phyloP scores from a whole-genome alignment of 2,113 vertebrate genomes.

The Illadopsis cleaveri region DNA sequence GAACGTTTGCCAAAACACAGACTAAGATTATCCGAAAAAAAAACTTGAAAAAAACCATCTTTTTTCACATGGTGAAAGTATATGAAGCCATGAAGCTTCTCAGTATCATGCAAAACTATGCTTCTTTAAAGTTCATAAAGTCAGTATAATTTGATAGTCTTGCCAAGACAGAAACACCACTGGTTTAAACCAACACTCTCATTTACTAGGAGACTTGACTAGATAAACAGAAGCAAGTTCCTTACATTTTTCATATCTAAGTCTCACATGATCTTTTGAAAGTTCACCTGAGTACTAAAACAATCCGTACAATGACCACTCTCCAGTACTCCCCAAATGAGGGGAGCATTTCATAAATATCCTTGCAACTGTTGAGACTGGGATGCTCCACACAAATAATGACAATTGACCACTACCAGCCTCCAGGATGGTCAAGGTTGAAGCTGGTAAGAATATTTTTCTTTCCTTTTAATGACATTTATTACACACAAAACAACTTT shows the following conservation, averaged over 20 bases:
- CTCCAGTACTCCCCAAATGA: background rate
- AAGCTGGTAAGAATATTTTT: background rate
- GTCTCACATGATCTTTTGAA: background rate
- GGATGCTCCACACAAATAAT: background rate
- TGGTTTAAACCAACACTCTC: background rate
- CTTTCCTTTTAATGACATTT: background rate
- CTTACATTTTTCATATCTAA: background rate
- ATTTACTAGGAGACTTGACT: background rate
- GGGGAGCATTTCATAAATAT: background rate
- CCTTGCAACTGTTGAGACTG: background rate
- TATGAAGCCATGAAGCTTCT: background rate
- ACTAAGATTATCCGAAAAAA: background rate
- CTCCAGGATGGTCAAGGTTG: background rate
- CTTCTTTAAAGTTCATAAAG: background rate
- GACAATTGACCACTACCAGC: background rate
- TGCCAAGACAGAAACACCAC: background rate
- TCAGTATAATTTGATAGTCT: background rate
- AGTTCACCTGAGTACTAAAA: background rate
- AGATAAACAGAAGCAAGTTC: background rate
- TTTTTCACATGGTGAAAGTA: background rate
- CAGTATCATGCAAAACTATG: background rate
- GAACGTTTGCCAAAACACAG: background rate
- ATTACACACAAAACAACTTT: background rate
- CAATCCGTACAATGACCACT: accelerated
- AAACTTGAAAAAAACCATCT: background rate